phyloP scores from a whole-genome alignment of 92 coral and sea anemone genomes.

The Actinostola sp. region DNA sequence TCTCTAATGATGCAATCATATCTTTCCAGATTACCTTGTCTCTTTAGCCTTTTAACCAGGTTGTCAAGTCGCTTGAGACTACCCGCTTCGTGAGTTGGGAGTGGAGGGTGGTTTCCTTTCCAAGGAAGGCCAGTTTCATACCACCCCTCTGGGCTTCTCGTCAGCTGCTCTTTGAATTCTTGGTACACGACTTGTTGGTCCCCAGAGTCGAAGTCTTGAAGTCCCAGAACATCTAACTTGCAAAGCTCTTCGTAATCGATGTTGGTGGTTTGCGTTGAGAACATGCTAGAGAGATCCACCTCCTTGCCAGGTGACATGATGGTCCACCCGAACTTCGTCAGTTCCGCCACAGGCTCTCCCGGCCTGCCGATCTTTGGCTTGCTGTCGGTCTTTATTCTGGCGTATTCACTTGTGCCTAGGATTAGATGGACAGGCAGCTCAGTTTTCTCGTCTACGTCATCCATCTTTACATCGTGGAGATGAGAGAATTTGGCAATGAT shows the following conservation, averaged over 20 bases:
- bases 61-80: neutral
- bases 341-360: neutral
- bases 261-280: neutral
- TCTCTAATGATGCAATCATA: neutral
- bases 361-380: neutral
- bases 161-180: neutral
- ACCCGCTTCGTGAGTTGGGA: neutral
- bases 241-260: neutral
- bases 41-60: neutral
- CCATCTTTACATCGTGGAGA: conserved; percentile 49
- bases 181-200: neutral
- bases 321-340: conserved; percentile 2
- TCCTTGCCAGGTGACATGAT: neutral
- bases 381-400: neutral
- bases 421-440: conserved; percentile 66
- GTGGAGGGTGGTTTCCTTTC: neutral
- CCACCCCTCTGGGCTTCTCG: neutral
- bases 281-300: neutral
- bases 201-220: neutral
- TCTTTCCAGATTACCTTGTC: neutral
- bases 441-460: conserved; percentile 58
- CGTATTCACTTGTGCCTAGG: neutral
- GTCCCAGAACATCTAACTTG: neutral
- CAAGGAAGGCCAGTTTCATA: neutral
- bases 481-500: conserved; percentile 27